Conservation (phyloP, 2,888 invertebrate genomes). For the Lithophane socia region DNA sequence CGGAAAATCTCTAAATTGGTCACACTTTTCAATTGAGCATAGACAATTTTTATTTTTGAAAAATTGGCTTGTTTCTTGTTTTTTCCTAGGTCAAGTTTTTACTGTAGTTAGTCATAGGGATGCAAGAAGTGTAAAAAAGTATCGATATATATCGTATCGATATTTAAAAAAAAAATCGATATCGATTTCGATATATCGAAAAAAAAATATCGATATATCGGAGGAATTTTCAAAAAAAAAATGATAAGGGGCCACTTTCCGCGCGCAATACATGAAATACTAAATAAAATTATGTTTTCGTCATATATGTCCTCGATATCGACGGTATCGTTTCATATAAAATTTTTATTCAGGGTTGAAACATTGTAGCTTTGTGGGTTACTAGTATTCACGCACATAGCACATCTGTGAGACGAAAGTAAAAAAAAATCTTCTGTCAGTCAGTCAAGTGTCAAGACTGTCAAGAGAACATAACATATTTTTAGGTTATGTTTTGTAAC, state of each 20-base stretch:
- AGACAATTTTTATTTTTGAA: background rate
- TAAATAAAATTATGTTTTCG: background rate
- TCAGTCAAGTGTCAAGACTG: background rate
- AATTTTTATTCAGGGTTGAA: background rate
- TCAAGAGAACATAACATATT: background rate
- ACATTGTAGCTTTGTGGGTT: too few species aligned
- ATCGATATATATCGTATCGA: too few species aligned
- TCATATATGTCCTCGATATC: background rate
- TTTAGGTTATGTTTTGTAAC: conserved; percentile 41
- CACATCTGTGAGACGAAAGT: background rate
- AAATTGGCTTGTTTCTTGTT: too few species aligned
- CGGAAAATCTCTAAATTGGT: background rate
- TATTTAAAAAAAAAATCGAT: too few species aligned
- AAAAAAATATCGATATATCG: too few species aligned
- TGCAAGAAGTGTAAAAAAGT: too few species aligned
- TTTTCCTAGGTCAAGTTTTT: too few species aligned
- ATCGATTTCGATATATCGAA: too few species aligned
- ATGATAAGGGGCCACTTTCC: too few species aligned
- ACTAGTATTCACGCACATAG: too few species aligned
- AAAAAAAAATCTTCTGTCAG: background rate
- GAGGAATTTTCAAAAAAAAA: too few species aligned
- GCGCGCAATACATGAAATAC: background rate
- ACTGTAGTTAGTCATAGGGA: background rate
- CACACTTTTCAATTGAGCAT: background rate
- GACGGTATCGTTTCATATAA: background rate